Evolutionary conservation across 2,888 invertebrate genomes (phyloP), one percentile per base, ranked within the genome.

Genomic region (Orthosia incerta): DNA sequence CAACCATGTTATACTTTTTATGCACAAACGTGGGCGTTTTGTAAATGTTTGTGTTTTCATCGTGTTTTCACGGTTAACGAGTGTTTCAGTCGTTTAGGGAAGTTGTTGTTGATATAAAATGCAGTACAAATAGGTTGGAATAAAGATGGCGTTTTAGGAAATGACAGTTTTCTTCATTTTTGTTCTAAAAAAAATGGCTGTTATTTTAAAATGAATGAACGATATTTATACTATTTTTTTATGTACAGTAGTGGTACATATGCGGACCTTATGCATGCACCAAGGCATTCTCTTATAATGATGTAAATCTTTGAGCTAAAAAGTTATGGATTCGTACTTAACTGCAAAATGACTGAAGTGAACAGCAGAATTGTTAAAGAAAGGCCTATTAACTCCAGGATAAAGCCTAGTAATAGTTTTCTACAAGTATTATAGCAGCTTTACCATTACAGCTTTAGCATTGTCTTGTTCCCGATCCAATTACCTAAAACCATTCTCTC

Each of bases 1-100:
- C 59, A 70, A 74, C 48, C 67, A 70, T 83, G 79, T 74, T 85
- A 79, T 66, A 77, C 85, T 84, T 88, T 85, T 84, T 79, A 82
- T 84, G 79, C 80, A 74, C 55, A 82, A 85, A 85, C 75, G 79
- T 83, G 71, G 77, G 68, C 51, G 65, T 83, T 83, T 67, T 75
- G 75, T 76, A 73, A 75, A 83, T 72, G 60, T 75, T 83, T 69
- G 61, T 71, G 69, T 83, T 82, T 68, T 62, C 53, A 62, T 69
- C 65, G 79, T 45, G 72, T 72, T 70, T 66, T 64, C 15, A 51
- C 56, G 62, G 59, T 78, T 82, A 65, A 59, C 26, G 62, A 66
- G 59, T 55, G 39, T 55, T 46, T 63, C 13, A 31, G 12, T 26
- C 71, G 72, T 64, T 71, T 50, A 26, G 7, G 39, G 20, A 45